Evolutionary conservation across 2,113 vertebrate species (phyloP), one percentile per base, ranked within the genome.

Genomic region (Carassius auratus): DNA sequence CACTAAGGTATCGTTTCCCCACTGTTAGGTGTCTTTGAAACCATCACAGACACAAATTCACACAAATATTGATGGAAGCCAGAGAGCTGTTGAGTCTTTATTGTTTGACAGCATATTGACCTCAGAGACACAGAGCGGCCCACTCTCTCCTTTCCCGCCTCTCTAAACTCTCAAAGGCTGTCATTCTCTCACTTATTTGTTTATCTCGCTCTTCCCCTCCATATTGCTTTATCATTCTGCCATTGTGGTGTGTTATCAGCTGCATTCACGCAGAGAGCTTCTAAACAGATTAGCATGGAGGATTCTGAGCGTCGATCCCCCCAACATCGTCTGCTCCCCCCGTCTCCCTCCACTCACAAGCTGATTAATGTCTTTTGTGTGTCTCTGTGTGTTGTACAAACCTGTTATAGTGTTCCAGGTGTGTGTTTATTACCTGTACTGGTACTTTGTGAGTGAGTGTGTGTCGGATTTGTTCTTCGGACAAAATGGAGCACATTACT

Each of bases 241-340:
- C 74, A 55, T 33, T 59, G 36, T 76, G 57, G 33, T 73, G 71
- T 77, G 76, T 59, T 77, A 83, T 64, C 21, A 42, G 19, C 59
- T 85, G 73, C 30, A 86, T 48, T 76, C 80, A 59, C 23, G 74
- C 73, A 59, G 83, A 81, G 26, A 85, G 50, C 80, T 59, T 52
- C 23, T 33, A 82, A 68, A 15, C 19, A 12, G 62, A 61, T 76
- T 84, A 81, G 62, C 59, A 76, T 68, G 38, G 59, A 64, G 4
- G 23, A 81, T 80, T 57, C 48, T 84, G 23, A 5, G n/a, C 42
- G 0, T 5, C 21, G 57, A 59, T 4, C 5, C 69, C 4, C 33
- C 69, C 8, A 21, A 66, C 62, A 66, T 66, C 19, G 21, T 61
- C 19, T 61, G 57, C 36, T 71, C 45, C n/a, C n/a, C 14, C 6